Conservation (phyloP, 2,888 invertebrate genomes). For the Villa cingulata region DNA sequence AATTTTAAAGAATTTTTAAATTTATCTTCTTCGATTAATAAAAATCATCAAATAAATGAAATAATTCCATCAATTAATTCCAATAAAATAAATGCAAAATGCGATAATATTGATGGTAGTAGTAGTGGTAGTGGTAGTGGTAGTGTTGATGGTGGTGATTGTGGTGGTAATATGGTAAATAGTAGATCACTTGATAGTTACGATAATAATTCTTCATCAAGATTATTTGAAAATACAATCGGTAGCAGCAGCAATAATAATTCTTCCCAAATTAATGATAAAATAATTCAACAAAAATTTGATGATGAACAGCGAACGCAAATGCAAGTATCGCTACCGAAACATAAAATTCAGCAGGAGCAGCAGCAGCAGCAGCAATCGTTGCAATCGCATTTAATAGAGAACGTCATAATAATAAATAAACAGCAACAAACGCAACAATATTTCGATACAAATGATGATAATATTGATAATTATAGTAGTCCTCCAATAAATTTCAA, state of each 20-base stretch:
- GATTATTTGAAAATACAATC: too few relatives aligned
- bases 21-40: slow-evolving; percentile 55
- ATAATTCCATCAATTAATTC: slow-evolving; percentile 5
- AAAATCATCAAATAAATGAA: slow-evolving; percentile 40
- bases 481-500: slow-evolving; percentile 74
- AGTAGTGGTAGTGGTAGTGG: slow-evolving; percentile 1
- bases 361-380: slow-evolving; percentile 15
- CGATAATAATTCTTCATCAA: too few relatives aligned
- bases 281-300: too few relatives aligned
- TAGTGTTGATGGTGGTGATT: too few relatives aligned
- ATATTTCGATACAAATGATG: slow-evolving; percentile 40
- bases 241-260: not conserved
- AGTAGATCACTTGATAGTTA: too few relatives aligned
- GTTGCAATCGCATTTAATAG: slow-evolving; percentile 16
- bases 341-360: slow-evolving; percentile 1
- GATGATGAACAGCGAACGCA: too few relatives aligned
- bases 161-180: too few relatives aligned
- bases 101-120: slow-evolving; percentile 2
- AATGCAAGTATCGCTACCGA: not conserved
- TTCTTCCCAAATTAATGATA: slow-evolving; percentile 1
- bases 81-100: slow-evolving; percentile 6
- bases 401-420: slow-evolving; percentile 24
- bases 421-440: slow-evolving; percentile 20
- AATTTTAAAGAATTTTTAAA: slow-evolving; percentile 76
- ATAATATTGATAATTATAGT: too few relatives aligned